Conservation (phyloP, 2,797 vertebrate species). For the Garrulus glandarius region DNA sequence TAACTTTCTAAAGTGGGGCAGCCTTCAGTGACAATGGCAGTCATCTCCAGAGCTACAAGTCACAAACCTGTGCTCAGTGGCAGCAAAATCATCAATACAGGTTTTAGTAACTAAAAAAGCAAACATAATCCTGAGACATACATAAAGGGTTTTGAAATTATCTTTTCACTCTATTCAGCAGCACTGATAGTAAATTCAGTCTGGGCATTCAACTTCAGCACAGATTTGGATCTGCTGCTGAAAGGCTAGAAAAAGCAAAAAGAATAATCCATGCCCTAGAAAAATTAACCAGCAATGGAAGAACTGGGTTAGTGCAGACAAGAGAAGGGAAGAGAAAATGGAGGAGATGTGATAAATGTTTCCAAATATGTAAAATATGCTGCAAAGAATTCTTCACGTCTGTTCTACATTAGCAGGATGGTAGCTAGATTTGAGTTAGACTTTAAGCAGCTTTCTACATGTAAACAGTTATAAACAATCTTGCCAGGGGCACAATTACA, state of each 20-base stretch:
- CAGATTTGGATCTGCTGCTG: constrained; percentile 24
- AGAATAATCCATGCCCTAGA: constrained; percentile 10
- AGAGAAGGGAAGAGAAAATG: background rate
- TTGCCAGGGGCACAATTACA: background rate
- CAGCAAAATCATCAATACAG: background rate
- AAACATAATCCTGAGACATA: constrained; percentile 9
- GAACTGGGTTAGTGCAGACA: background rate
- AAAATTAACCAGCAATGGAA: background rate
- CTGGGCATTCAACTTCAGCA: background rate
- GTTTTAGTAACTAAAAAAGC: constrained; percentile 11
- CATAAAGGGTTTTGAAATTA: background rate
- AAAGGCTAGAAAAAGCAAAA: background rate
- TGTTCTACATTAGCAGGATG: background rate
- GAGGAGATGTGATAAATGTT: background rate
- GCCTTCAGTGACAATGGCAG: background rate
- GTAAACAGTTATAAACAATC: background rate
- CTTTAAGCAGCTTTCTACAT: background rate
- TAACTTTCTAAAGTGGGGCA: background rate
- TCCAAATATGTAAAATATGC: background rate
- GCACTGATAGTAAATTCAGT: background rate
- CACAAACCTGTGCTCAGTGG: background rate
- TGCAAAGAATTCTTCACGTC: background rate
- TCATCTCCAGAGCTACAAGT: background rate
- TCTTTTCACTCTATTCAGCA: constrained; percentile 19
- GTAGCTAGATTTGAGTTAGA: background rate